A percentile compares a stretch with the other conserved stretches of the same genome.
Conservation (phyloP, 1,140 invertebrate species). For the Drosophila sp. region DNA sequence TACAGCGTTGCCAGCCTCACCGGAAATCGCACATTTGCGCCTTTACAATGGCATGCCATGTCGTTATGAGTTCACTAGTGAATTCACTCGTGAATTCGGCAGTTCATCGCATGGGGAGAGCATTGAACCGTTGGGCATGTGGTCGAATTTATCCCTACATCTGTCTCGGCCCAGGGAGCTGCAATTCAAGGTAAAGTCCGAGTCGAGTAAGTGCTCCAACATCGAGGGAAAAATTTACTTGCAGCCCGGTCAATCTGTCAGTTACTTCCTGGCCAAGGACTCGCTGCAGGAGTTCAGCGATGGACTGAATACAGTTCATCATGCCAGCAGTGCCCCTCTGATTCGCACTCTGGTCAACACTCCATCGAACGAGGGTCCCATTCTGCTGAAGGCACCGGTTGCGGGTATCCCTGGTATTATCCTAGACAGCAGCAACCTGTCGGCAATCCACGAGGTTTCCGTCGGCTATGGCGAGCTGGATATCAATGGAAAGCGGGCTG, state of each 20-base stretch:
- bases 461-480: conserved; percentile 82
- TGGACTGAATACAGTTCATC: conserved; percentile 40
- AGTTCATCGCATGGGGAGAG: background rate
- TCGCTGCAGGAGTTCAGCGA: conserved; percentile 65
- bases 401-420: background rate
- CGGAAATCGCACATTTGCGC: conserved; percentile 87
- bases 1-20: conserved; percentile 84
- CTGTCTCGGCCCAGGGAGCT: conserved; percentile 30
- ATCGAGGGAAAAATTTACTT: conserved; percentile 52
- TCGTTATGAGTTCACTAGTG: conserved; percentile 61
- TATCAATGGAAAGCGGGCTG: conserved; percentile 70
- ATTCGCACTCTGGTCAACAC: conserved; percentile 68
- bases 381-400: conserved; percentile 30
- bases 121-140: conserved; percentile 62
- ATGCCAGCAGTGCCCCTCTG: conserved; percentile 14
- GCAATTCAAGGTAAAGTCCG: conserved; percentile 35
- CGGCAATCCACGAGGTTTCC: conserved; percentile 82
- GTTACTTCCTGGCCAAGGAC: conserved; percentile 78
- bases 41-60: conserved; percentile 89
- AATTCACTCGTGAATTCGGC: background rate
- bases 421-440: conserved; percentile 59
- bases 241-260: conserved; percentile 79
- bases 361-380: conserved; percentile 41
- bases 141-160: conserved; percentile 54
- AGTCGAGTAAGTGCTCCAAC: conserved; percentile 36